A percentile compares a stretch with the other conserved stretches of the same genome.
phyloP scores from a whole-genome alignment of 2,797 vertebrate genomes.

The Tapirus indicus region DNA sequence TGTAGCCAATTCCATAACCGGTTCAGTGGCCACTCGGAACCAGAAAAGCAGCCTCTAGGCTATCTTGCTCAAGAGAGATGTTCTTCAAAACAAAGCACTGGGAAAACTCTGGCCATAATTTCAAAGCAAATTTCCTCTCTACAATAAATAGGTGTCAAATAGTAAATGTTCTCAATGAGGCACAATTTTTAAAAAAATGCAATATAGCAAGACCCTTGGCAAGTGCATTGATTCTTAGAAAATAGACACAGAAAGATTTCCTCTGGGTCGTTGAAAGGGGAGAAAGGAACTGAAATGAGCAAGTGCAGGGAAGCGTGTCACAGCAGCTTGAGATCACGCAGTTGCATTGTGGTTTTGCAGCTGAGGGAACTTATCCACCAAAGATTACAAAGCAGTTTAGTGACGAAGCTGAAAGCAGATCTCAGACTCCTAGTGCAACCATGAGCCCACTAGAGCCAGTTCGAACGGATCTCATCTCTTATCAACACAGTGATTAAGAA shows the following conservation, averaged over 20 bases:
- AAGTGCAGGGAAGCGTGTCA: background rate
- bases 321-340: background rate
- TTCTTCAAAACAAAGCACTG: background rate
- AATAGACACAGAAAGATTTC: background rate
- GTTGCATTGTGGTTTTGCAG: background rate
- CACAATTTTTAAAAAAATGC: background rate
- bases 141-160: background rate
- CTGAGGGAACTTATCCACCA: background rate
- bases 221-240: background rate
- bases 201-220: background rate
- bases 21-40: background rate
- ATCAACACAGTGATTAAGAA: too few relatives aligned
- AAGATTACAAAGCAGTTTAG: background rate
- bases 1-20: background rate
- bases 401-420: background rate
- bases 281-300: background rate
- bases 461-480: too few relatives aligned
- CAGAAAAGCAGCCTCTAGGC: background rate
- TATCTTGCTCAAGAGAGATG: background rate
- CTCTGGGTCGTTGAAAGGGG: background rate
- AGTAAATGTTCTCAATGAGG: constrained; percentile 35
- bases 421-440: too few relatives aligned
- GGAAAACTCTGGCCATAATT: background rate
- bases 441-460: too few relatives aligned
- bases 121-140: constrained; percentile 19